These are phyloP conservation scores for Phrynosoma blainvillii DNA, from an alignment of 2,113 vertebrate species.

Conservation along the genomic window DNA sequence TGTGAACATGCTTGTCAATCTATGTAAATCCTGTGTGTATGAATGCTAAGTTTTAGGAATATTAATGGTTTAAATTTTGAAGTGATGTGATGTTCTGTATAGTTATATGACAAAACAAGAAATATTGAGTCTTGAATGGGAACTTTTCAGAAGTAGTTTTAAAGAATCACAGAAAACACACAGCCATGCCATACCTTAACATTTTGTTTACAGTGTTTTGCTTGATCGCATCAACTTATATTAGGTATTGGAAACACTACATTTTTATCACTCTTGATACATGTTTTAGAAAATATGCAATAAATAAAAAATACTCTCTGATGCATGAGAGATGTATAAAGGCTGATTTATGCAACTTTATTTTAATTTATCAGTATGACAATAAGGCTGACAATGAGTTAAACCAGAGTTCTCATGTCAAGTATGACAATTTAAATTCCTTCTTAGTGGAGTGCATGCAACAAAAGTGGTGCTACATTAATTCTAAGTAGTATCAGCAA, in stretches of 20 bases:
- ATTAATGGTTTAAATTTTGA: constrained; percentile 38
- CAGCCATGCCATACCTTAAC: constrained; percentile 32
- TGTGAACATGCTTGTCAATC: neutral
- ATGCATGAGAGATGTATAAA: constrained; percentile 59
- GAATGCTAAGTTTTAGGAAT: neutral
- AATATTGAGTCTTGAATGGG: constrained; percentile 36
- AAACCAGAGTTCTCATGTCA: constrained; percentile 47
- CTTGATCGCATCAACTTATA: constrained; percentile 35
- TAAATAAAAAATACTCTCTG: constrained; percentile 48
- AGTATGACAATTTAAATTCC: constrained; percentile 44
- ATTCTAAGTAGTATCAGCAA: neutral
- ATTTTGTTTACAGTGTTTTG: constrained; percentile 32
- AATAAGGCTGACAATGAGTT: constrained; percentile 56
- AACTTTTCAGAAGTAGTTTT: constrained; percentile 35
- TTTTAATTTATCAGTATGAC: constrained; percentile 50
- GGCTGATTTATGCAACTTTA: constrained; percentile 50
- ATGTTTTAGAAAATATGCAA: constrained; percentile 39
- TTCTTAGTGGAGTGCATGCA: neutral
- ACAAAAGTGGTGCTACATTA: neutral
- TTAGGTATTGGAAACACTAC: constrained; percentile 34
- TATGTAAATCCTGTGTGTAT: neutral
- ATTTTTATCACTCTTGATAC: constrained; percentile 41
- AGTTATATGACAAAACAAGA: constrained; percentile 33
- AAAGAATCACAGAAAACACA: constrained; percentile 40
- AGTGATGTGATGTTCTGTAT: neutral